A percentile compares a stretch with the other conserved stretches of the same genome.
phyloP scores from a whole-genome alignment of 2,113 vertebrate species.

The Stigmatopora argus region DNA sequence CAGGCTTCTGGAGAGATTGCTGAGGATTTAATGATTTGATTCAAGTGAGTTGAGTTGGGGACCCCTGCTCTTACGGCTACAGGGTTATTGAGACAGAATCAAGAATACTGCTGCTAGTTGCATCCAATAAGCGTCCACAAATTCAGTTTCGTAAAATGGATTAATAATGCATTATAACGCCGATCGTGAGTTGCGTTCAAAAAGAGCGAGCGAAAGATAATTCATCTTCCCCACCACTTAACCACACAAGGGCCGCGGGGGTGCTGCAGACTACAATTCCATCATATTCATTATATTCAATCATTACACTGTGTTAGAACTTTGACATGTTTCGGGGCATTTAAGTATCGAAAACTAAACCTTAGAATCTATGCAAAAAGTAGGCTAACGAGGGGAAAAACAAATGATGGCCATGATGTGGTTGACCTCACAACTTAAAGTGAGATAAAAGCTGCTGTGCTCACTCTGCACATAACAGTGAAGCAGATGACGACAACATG shows the following conservation, averaged over 20 bases:
- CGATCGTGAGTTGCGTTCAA: background rate
- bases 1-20: too few relatives aligned
- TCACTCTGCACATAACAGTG: background rate
- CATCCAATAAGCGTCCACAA: background rate
- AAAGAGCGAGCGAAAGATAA: background rate
- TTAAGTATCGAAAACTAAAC: background rate
- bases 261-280: background rate
- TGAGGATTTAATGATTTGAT: too few relatives aligned
- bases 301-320: background rate
- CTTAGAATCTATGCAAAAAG: background rate
- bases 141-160: background rate
- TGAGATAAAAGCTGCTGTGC: background rate
- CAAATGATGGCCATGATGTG: slow-evolving; percentile 2
- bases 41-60: too few relatives aligned
- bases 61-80: background rate
- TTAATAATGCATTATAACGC: background rate
- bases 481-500: slow-evolving; percentile 11
- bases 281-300: background rate
- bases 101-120: background rate
- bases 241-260: too few relatives aligned
- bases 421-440: slow-evolving; percentile 6
- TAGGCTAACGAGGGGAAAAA: background rate
- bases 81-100: background rate
- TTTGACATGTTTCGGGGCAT: background rate
- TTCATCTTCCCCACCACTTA: too few relatives aligned